A percentile compares a stretch with the other conserved stretches of the same genome.
These are phyloP conservation scores for Archilochus colubris DNA, from an alignment of 2,113 vertebrate genomes.

Conservation along the genomic window DNA sequence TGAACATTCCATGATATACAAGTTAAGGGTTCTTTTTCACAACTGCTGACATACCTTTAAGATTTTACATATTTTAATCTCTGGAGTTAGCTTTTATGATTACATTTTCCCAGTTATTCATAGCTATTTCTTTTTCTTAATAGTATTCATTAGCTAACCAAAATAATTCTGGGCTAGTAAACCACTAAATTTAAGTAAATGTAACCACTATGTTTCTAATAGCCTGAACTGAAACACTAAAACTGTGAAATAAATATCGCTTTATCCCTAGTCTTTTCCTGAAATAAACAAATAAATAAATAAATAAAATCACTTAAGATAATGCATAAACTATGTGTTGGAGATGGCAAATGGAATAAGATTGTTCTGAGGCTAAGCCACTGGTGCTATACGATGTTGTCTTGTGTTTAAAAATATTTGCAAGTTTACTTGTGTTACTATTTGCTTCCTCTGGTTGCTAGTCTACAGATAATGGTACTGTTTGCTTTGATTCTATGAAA, in stretches of 20 bases:
- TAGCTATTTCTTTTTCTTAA: neutral
- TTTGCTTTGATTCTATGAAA: neutral
- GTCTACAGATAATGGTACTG: neutral
- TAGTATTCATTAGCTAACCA: neutral
- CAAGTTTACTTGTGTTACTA: neutral
- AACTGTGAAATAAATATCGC: neutral
- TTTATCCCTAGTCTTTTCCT: neutral
- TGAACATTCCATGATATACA: neutral
- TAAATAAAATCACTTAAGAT: neutral
- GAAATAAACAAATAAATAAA: neutral
- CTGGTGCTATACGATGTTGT: neutral
- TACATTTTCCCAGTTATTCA: neutral
- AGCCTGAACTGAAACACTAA: neutral
- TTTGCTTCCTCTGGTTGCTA: neutral
- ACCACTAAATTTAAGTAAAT: neutral
- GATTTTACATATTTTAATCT: neutral
- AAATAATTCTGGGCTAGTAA: neutral
- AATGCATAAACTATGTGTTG: neutral
- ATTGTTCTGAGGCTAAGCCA: neutral
- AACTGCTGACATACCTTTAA: neutral
- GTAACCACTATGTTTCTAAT: neutral
- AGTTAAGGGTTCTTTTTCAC: fast-evolving
- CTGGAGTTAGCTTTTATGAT: neutral
- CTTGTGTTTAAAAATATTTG: neutral
- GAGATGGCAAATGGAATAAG: neutral